Conservation (phyloP, 1,140 invertebrate genomes). For the Drosophila pruinosa region DNA sequence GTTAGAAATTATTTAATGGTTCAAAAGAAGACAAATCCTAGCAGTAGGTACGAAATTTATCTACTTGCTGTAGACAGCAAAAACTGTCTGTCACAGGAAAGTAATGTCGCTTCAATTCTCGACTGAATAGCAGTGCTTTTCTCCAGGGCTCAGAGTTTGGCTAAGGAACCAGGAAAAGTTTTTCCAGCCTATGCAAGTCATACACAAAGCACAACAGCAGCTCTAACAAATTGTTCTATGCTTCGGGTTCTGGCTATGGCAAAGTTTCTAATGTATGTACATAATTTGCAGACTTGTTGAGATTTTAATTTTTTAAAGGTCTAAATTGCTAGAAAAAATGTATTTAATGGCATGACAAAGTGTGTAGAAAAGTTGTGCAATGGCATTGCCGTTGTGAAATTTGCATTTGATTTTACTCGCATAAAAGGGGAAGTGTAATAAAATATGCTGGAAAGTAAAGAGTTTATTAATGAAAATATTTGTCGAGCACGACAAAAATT, state of each 20-base stretch:
- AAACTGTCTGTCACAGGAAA: not conserved
- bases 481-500: constrained; percentile 17
- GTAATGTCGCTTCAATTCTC: not conserved
- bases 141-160: not conserved
- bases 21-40: too few species aligned
- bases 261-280: constrained; percentile 18
- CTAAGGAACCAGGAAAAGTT: too few species aligned
- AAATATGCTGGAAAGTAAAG: constrained; percentile 47
- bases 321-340: not conserved
- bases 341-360: constrained; percentile 2
- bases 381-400: not conserved
- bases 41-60: too few species aligned
- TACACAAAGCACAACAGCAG: not conserved
- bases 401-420: constrained; percentile 42
- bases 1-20: too few species aligned
- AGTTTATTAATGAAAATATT: constrained; percentile 50
- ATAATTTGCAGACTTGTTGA: constrained; percentile 15
- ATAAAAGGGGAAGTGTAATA: constrained; percentile 27
- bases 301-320: not conserved
- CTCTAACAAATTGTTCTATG: not conserved
- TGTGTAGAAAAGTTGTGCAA: constrained; percentile 3
- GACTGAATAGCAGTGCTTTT: not conserved
- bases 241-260: not conserved
- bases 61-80: not conserved
- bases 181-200: not conserved